phyloP scores from a whole-genome alignment of 2,113 vertebrate genomes.

The Polyodon spathula region DNA sequence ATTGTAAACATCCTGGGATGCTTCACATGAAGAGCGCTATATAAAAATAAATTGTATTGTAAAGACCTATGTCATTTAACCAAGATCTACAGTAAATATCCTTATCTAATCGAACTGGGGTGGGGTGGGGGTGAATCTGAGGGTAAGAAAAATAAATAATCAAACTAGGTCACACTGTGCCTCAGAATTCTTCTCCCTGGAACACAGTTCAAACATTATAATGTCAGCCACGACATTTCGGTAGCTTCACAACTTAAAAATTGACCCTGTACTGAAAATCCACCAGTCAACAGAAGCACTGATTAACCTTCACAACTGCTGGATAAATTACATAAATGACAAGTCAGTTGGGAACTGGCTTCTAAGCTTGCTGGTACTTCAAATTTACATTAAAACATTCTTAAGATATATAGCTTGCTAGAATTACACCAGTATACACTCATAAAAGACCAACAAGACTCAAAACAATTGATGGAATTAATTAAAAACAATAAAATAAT shows the following conservation, averaged over 20 bases:
- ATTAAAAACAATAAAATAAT: too few species aligned
- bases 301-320: background rate
- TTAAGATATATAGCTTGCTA: too few species aligned
- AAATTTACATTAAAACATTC: too few species aligned
- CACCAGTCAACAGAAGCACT: background rate
- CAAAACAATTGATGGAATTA: too few species aligned
- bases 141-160: slow-evolving; percentile 21
- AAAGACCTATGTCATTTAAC: slow-evolving; percentile 21
- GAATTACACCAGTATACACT: too few species aligned
- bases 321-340: background rate
- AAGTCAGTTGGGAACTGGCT: background rate
- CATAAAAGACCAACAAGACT: too few species aligned
- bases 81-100: slow-evolving; percentile 12
- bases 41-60: too few species aligned
- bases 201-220: slow-evolving; percentile 17
- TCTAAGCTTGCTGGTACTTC: too few species aligned
- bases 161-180: slow-evolving; percentile 44
- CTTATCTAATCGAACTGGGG: slow-evolving; percentile 22
- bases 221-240: slow-evolving; percentile 27
- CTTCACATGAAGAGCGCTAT: too few species aligned
- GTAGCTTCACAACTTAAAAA: slow-evolving; percentile 12
- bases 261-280: slow-evolving; percentile 16
- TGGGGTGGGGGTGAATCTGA: slow-evolving; percentile 16
- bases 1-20: too few species aligned
- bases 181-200: slow-evolving; percentile 15